These are phyloP conservation scores for Pollenia angustigena DNA, from an alignment of 2,888 invertebrate species.

Conservation along the genomic window DNA sequence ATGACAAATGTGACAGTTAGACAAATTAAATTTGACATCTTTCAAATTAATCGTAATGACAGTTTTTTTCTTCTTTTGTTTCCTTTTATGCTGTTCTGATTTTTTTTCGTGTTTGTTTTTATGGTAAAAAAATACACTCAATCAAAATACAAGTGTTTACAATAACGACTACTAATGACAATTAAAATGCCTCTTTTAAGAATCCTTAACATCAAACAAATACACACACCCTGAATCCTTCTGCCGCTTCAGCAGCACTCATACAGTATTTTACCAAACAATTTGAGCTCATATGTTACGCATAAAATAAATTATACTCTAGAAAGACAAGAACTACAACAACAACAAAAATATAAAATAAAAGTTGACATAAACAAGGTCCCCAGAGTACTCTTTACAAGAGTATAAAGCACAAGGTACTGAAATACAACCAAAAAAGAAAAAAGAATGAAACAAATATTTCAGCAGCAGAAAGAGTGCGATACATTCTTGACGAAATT, in stretches of 20 bases:
- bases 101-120: slow-evolving; percentile 16
- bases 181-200: slow-evolving; percentile 69
- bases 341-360: slow-evolving; percentile 29
- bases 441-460: slow-evolving; percentile 41
- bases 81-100: background rate
- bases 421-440: slow-evolving; percentile 47
- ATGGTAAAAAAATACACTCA: slow-evolving; percentile 55
- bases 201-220: slow-evolving; percentile 63
- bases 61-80: slow-evolving; percentile 18
- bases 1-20: slow-evolving; percentile 71
- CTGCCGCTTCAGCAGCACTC: background rate
- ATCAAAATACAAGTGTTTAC: slow-evolving; percentile 73
- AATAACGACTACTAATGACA: slow-evolving; percentile 72
- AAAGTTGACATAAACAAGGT: slow-evolving; percentile 84
- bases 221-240: slow-evolving; percentile 33
- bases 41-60: slow-evolving; percentile 68
- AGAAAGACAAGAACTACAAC: slow-evolving; percentile 61
- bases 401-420: slow-evolving; percentile 73
- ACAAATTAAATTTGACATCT: slow-evolving; percentile 72
- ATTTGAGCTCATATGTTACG: slow-evolving; percentile 75
- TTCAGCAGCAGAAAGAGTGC: slow-evolving; percentile 47
- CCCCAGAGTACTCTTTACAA: slow-evolving; percentile 83
- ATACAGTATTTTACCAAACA: slow-evolving; percentile 68
- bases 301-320: slow-evolving; percentile 80
- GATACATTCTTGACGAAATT: slow-evolving; percentile 10